These are phyloP conservation scores for Artibeus jamaicensis DNA, from an alignment of 2,797 vertebrate genomes.

Conservation along the genomic window DNA sequence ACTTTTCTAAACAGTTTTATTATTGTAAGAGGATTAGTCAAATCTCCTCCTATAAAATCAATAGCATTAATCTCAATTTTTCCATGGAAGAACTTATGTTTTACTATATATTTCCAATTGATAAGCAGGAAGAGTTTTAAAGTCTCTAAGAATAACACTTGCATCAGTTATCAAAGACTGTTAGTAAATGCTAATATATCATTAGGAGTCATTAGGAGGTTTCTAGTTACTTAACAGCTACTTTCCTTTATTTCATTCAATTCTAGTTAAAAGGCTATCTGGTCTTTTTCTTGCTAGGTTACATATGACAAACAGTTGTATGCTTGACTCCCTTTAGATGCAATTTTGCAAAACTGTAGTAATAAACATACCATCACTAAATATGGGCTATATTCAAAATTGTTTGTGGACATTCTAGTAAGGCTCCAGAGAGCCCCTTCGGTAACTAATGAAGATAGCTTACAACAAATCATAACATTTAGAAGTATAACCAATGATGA, in stretches of 20 bases:
- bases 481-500: not conserved
- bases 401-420: not conserved
- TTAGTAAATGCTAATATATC: not conserved
- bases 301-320: not conserved
- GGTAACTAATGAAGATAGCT: not conserved
- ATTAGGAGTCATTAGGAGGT: not conserved
- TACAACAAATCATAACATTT: not conserved
- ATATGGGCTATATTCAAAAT: not conserved
- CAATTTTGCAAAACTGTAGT: not conserved
- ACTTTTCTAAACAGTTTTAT: slow-evolving; percentile 43
- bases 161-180: not conserved
- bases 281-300: not conserved
- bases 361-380: not conserved
- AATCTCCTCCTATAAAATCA: not conserved
- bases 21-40: not conserved
- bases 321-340: not conserved
- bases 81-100: not conserved
- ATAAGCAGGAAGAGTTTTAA: not conserved
- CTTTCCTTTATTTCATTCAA: slow-evolving; percentile 26
- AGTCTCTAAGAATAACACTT: not conserved
- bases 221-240: slow-evolving; percentile 1
- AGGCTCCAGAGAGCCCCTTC: not conserved
- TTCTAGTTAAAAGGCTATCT: not conserved
- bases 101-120: not conserved
- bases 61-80: slow-evolving; percentile 8